Conservation (phyloP, 1,140 invertebrate genomes). For the Cotesia glomerata region DNA sequence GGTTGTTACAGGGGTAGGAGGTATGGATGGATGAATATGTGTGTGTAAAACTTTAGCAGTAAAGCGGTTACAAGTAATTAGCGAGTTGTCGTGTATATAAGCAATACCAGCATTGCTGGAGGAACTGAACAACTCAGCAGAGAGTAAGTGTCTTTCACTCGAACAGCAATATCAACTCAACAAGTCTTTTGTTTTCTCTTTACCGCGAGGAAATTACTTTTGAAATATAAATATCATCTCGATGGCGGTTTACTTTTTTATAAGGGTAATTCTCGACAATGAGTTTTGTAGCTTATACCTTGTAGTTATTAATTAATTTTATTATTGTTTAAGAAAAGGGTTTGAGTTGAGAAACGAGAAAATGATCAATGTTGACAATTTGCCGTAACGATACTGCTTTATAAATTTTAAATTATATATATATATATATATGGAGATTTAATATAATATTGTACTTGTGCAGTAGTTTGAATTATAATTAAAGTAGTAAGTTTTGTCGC, state of each 20-base stretch:
- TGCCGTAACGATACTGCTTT: too few species aligned
- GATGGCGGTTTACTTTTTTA: neutral
- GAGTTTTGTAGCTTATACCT: too few species aligned
- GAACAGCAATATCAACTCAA: neutral
- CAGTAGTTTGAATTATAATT: neutral
- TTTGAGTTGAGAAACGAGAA: too few species aligned
- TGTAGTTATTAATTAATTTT: too few species aligned
- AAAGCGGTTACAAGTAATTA: constrained; percentile 15
- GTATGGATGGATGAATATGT: neutral
- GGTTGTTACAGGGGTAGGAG: too few species aligned
- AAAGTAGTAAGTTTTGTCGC: neutral
- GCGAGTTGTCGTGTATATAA: neutral
- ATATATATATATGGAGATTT: too few species aligned
- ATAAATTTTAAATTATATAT: too few species aligned
- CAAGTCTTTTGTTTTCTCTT: constrained; percentile 20
- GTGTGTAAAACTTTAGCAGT: neutral
- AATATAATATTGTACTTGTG: too few species aligned
- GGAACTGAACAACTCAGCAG: neutral
- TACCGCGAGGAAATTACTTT: constrained; percentile 6
- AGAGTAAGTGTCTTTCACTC: constrained; percentile 7
- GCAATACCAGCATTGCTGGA: neutral
- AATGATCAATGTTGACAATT: too few species aligned
- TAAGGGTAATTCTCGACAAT: too few species aligned
- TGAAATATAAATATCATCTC: neutral
- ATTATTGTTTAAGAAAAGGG: too few species aligned